phyloP scores from a whole-genome alignment of 2,888 invertebrate species.

The Nebria salina region DNA sequence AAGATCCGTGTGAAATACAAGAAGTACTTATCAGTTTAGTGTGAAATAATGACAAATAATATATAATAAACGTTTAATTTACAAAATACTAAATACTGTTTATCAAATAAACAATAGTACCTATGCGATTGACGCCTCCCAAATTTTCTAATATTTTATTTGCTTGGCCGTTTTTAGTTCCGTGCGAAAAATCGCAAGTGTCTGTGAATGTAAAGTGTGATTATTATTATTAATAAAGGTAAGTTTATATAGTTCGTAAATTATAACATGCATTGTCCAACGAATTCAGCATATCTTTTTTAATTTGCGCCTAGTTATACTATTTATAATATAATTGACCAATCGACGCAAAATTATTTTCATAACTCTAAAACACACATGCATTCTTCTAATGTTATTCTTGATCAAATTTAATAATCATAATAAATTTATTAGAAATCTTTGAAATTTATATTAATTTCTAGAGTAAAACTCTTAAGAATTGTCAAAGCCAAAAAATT shows the following conservation, averaged over 20 bases:
- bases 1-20: constrained; percentile 60
- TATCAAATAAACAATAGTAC: constrained; percentile 44
- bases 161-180: constrained; percentile 25
- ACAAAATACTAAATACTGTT: constrained; percentile 56
- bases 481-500: too few species aligned
- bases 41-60: constrained; percentile 63
- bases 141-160: constrained; percentile 31
- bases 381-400: too few species aligned
- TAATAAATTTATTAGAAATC: too few species aligned
- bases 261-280: too few species aligned
- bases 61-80: constrained; percentile 62
- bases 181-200: constrained; percentile 9
- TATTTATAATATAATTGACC: too few species aligned
- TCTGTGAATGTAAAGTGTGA: background rate
- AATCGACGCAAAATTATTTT: too few species aligned
- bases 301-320: too few species aligned
- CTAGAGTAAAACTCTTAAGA: too few species aligned
- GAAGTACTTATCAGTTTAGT: constrained; percentile 63
- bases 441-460: too few species aligned
- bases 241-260: background rate
- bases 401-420: too few species aligned
- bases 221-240: background rate
- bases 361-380: too few species aligned
- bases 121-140: constrained; percentile 41
- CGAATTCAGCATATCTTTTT: too few species aligned